Base-by-base conservation (phyloP, 2,113 vertebrate species). In the Colius striatus region DNA sequence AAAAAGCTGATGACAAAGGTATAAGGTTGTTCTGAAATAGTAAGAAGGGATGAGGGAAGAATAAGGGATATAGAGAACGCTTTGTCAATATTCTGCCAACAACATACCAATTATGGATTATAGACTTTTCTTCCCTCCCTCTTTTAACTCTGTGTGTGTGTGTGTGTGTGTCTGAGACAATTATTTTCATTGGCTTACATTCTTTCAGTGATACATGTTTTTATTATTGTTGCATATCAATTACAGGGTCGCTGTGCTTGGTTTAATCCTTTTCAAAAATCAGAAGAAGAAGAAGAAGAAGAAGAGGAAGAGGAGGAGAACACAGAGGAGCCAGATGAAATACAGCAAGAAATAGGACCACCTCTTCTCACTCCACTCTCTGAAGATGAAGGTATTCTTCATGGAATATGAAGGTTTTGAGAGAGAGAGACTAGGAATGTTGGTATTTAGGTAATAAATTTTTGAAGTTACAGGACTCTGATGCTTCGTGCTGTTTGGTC, bases 191-290 rank as follows among this genome's bases (percentile, higher is more conserved):
- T 84, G 16, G 6, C 65, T 55, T 62, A 30, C 11, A 36, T 89
- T 73, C 23, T 66, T 82, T 73, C n/a, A 50, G 8, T 66, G 25
- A 20, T 47, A 83, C 16, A 41, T 58, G 36, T 32, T 65, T 87
- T 89, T 79, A 62, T 93, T 88, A 84, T 38, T 75, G 53, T 94
- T 90, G 57, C 41, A 14, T 60, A 57, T 92, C 58, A 60, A 78
- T 61, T 73, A 27, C 13, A 99, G 99, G 99, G 99, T 65, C 99
- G 99, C 65, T 99, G 99, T 96, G 96, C 97, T 41, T 99, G 99
- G 99, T 79, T 98, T 76, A 99, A 99, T 90, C 95, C 98, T 74
- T 71, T 93, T 43, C 95, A 97, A 86, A 99, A 99, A 95, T 93
- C 94, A 78, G 98, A 97, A 41, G 98, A 98, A 6, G 98, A 98